Evolutionary conservation across 2,797 vertebrate species (phyloP), one percentile per base, ranked within the genome.

Genomic region (Craterocephalus amniculus): DNA sequence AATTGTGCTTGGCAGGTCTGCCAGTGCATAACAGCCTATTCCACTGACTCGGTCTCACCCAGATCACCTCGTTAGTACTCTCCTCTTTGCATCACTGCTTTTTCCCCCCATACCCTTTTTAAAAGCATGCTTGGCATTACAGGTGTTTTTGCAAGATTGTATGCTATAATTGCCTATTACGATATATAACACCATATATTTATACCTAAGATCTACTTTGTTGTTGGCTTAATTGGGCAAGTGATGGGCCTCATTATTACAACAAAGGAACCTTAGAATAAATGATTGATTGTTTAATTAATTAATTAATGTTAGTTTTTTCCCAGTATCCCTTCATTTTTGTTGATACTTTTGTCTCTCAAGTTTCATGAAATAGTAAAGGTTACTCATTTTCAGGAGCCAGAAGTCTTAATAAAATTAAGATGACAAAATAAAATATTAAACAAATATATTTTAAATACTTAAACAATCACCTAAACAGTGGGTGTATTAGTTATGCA

Each of bases 1-100:
- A 84, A 91, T 92, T 91, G 91, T 83, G 83, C 85, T 88, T 91
- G 91, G 83, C 90, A 92, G 87, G 80, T 91, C 87, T 80, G 87
- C 76, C 58, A 68, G 88, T 78, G 83, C 81, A 84, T 81, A 84
- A 87, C 77, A 81, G 84, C 69, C 82, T 79, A 72, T 69, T 81
- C 70, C 86, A 81, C 78, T 83, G 81, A 78, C 63, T 89, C 62
- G 77, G 79, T 86, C 85, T 84, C 76, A 78, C 62, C 80, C 70
- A 81, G 74, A 79, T 90, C 83, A 56, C 67, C 79, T 67, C 82
- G 83, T 83, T 82, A 84, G 78, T 69, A 69, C 74, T 84, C 29
- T 63, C 68, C 49, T 80, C 48, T 57, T 72, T 71, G 72, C 84
- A 80, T 83, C 77, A 67, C 67, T 83, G 83, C 55, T 62, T 60